Evolutionary conservation across 2,888 invertebrate genomes (phyloP).

Genomic region (Emmelina monodactyla): DNA sequence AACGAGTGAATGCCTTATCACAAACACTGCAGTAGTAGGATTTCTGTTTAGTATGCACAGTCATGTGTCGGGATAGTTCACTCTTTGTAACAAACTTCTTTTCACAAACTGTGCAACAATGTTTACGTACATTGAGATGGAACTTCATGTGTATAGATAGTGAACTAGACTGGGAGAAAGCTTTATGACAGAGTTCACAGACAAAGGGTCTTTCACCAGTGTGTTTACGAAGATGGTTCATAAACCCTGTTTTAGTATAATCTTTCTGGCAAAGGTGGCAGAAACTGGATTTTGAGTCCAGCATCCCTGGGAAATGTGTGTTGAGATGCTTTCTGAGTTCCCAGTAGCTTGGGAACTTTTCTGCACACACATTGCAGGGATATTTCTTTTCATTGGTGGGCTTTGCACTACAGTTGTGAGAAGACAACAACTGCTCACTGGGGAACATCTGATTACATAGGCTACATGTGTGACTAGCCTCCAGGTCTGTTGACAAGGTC

Average conservation of each 20-base stretch:
- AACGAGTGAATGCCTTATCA: constrained; percentile 62
- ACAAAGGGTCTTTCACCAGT: constrained; percentile 62
- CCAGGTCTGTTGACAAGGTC: constrained; percentile 58
- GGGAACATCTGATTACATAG: constrained; percentile 60
- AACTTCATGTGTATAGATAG: constrained; percentile 64
- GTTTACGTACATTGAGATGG: constrained; percentile 60
- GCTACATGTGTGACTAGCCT: constrained; percentile 59
- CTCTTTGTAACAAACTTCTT: constrained; percentile 64
- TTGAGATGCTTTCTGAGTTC: constrained; percentile 60
- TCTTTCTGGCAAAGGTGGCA: constrained; percentile 64
- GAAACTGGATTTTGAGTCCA: constrained; percentile 61
- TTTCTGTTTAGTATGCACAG: constrained; percentile 61
- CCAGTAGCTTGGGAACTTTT: constrained; percentile 61
- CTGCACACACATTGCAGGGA: constrained; percentile 59
- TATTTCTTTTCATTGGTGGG: constrained; percentile 56
- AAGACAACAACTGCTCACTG: constrained; percentile 46
- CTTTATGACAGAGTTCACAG: constrained; percentile 60
- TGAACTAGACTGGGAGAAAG: constrained; percentile 61
- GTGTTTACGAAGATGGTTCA: constrained; percentile 61
- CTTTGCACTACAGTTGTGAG: constrained; percentile 55
- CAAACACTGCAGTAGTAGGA: constrained; percentile 63
- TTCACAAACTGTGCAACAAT: constrained; percentile 61
- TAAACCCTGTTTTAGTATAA: constrained; percentile 62
- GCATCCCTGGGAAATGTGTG: constrained; percentile 59
- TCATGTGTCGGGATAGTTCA: constrained; percentile 64